phyloP scores from a whole-genome alignment of 2,797 vertebrate species.

The Onychomys leucogaster region DNA sequence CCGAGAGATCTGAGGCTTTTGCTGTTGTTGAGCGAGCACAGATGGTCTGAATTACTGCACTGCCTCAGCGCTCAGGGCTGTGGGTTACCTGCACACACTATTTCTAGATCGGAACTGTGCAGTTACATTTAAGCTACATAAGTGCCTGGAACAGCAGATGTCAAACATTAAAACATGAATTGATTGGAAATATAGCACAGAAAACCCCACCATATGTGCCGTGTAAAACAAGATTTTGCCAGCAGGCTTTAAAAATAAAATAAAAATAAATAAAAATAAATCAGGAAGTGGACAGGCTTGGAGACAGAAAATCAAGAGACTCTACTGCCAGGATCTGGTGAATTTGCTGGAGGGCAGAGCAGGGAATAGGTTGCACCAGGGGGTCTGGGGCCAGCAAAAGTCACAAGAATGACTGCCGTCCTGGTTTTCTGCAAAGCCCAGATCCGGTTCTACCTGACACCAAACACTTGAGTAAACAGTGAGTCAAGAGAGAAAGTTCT shows the following conservation, averaged over 20 bases:
- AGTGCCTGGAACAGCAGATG: background rate
- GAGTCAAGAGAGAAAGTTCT: background rate
- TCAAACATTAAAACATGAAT: slow-evolving; percentile 48
- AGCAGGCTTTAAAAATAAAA: background rate
- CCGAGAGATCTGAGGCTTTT: slow-evolving; percentile 86
- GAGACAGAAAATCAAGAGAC: background rate
- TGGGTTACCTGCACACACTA: slow-evolving; percentile 62
- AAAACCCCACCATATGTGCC: background rate
- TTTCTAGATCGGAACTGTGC: slow-evolving; percentile 70
- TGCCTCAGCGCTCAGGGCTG: slow-evolving; percentile 83
- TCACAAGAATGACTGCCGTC: background rate
- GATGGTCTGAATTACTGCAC: slow-evolving; percentile 86
- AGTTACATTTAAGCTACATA: slow-evolving; percentile 38
- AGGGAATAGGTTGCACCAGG: background rate
- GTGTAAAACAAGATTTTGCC: background rate
- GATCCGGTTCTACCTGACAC: background rate
- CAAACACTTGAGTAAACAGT: background rate
- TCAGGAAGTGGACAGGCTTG: slow-evolving; percentile 45
- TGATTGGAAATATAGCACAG: background rate
- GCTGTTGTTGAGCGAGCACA: slow-evolving; percentile 82
- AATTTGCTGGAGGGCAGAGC: background rate
- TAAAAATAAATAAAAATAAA: background rate
- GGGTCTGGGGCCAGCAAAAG: background rate
- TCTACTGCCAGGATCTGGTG: background rate
- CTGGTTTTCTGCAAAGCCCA: background rate